Evolutionary conservation across 2,113 vertebrate genomes (phyloP).

Genomic region (Mesoclemmys tuberculata): DNA sequence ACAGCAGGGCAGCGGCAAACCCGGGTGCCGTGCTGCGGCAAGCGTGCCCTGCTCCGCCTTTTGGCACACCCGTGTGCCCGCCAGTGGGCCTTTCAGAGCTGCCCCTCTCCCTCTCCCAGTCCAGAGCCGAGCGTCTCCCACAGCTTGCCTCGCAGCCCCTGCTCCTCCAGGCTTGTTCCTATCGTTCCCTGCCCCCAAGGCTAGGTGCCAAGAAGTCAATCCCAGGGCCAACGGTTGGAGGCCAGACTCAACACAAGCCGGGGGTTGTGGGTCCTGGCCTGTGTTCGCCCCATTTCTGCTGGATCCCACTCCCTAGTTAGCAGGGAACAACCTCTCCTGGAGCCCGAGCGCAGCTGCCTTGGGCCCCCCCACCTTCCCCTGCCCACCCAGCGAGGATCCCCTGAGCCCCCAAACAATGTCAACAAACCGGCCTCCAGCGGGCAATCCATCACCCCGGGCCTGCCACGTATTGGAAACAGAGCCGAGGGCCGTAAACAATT

Average conservation of each 20-base stretch:
- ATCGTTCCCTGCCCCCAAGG: neutral
- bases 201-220: neutral
- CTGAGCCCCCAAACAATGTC: neutral
- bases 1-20: too few relatives aligned
- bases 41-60: too few relatives aligned
- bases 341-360: neutral
- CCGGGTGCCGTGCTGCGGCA: too few relatives aligned
- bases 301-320: neutral
- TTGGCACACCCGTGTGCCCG: too few relatives aligned
- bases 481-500: conserved; percentile 3
- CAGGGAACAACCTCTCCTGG: neutral
- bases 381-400: neutral
- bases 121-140: too few relatives aligned
- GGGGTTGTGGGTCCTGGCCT: neutral
- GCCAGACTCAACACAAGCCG: too few relatives aligned
- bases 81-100: too few relatives aligned
- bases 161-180: neutral
- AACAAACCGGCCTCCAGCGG: conserved; percentile 8
- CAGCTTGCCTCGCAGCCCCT: too few relatives aligned
- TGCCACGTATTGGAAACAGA: conserved; percentile 1
- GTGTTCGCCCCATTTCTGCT: neutral
- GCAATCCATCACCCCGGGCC: neutral
- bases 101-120: too few relatives aligned
- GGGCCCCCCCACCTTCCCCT: neutral
- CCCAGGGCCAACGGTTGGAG: neutral